Percentiles rank a stretch among this genome's conserved stretches.
These are phyloP conservation scores for Crypturellus tataupa DNA, from an alignment of 2,797 vertebrate genomes.

Conservation along the genomic window DNA sequence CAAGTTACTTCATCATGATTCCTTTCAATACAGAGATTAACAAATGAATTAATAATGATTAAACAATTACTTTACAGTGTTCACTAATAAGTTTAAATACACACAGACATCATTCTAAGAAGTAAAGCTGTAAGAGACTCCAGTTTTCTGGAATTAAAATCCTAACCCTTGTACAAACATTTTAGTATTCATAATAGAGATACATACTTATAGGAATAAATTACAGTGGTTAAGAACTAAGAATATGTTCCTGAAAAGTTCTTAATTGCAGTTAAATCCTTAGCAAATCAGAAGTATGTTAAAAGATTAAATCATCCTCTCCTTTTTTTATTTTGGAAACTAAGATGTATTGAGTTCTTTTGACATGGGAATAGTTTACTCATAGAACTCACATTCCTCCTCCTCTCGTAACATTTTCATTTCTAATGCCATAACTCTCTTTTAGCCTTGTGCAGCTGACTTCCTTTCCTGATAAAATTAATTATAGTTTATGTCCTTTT, in stretches of 20 bases:
- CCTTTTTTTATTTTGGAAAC: neutral
- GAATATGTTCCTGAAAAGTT: neutral
- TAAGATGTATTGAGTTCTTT: neutral
- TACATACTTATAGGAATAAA: neutral
- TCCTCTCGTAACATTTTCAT: neutral
- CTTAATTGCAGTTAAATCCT: neutral
- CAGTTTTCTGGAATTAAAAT: constrained; percentile 4
- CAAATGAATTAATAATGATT: neutral
- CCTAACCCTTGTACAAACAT: neutral
- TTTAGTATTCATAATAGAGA: neutral
- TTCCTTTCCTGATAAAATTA: accelerated
- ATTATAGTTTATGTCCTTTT: neutral
- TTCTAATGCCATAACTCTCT: neutral
- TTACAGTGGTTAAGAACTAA: neutral
- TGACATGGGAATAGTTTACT: neutral
- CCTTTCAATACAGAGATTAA: neutral
- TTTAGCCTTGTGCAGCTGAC: neutral
- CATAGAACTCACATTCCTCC: neutral
- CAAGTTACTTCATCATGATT: neutral
- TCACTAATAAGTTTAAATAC: neutral
- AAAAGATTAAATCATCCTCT: neutral
- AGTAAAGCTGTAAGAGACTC: neutral
- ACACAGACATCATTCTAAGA: neutral
- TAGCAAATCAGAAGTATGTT: neutral
- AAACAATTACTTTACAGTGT: neutral